These are phyloP conservation scores for Dryobates pubescens DNA, from an alignment of 2,797 vertebrate species.

Conservation along the genomic window DNA sequence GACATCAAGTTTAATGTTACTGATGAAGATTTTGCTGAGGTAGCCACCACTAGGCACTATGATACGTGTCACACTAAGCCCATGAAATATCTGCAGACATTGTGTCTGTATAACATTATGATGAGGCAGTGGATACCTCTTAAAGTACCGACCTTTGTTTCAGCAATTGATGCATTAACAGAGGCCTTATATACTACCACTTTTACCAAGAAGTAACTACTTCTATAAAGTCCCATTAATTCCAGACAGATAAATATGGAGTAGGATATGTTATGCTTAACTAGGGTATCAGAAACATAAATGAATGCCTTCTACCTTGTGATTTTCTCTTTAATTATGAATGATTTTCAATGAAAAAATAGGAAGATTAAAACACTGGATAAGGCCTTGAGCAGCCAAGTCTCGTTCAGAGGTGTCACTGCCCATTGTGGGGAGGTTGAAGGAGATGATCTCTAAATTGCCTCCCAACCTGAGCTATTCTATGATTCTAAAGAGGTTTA, in stretches of 20 bases:
- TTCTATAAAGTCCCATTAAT: background rate
- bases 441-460: no score
- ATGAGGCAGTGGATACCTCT: background rate
- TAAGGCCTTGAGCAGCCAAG: no score
- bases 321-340: background rate
- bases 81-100: background rate
- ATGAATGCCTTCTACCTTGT: background rate
- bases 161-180: background rate
- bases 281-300: background rate
- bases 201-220: background rate
- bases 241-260: background rate
- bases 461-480: no score
- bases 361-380: no score
- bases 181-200: background rate
- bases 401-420: no score
- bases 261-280: background rate
- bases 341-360: background rate
- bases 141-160: background rate
- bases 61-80: accelerated
- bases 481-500: background rate
- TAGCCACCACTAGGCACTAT: background rate
- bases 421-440: no score
- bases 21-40: background rate
- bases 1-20: background rate
- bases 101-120: background rate